Evolutionary conservation across 2,113 vertebrate species (phyloP).

Genomic region (Fukomys damarensis): DNA sequence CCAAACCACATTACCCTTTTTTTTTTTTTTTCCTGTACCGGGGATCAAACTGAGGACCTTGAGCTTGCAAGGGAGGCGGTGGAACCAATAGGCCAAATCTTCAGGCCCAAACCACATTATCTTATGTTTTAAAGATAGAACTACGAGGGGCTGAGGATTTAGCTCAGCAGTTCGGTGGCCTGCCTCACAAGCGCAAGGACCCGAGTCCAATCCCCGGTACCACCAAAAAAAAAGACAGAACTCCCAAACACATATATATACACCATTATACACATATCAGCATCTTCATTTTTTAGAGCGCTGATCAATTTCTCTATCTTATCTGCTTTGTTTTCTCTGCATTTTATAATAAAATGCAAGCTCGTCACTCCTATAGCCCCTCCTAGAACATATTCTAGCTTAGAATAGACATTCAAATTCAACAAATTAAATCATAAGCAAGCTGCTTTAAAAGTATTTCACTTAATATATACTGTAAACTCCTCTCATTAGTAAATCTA

Average conservation of each 20-base stretch:
- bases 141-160: too few relatives aligned
- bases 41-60: too few relatives aligned
- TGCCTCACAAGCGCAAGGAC: too few relatives aligned
- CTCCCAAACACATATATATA: neutral
- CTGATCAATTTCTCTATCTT: neutral
- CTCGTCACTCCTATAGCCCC: neutral
- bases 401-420: neutral
- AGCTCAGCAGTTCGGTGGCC: too few relatives aligned
- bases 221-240: neutral
- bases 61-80: too few relatives aligned
- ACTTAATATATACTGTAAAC: neutral
- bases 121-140: too few relatives aligned
- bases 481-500: constrained; percentile 44
- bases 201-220: too few relatives aligned
- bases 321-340: neutral
- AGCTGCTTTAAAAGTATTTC: neutral
- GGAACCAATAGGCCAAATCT: too few relatives aligned
- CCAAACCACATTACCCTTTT: neutral
- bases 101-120: too few relatives aligned
- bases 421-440: neutral
- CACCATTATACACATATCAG: neutral
- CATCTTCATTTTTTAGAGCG: neutral
- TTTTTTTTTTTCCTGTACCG: too few relatives aligned
- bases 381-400: neutral
- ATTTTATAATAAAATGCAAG: neutral